Conservation (phyloP, 2,888 invertebrate species). For the Drosophila melanosoma region DNA sequence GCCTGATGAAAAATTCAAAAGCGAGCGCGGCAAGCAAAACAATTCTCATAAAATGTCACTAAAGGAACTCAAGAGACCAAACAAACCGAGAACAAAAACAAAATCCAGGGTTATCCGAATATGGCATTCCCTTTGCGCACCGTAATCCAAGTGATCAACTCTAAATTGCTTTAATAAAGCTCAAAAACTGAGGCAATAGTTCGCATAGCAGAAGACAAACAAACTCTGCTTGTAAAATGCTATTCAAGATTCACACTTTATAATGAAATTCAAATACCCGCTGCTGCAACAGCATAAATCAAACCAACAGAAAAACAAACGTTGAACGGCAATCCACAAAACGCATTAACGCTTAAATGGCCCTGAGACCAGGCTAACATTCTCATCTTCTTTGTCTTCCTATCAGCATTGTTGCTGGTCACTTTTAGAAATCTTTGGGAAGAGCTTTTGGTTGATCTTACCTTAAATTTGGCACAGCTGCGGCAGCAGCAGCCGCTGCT, state of each 20-base stretch:
- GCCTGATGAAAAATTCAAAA: constrained; percentile 69
- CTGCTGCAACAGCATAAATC: not conserved
- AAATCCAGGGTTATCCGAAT: not conserved
- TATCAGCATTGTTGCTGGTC: not conserved
- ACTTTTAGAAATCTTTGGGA: not conserved
- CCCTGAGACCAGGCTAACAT: constrained; percentile 47
- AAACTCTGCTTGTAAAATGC: not conserved
- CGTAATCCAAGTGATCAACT: not conserved
- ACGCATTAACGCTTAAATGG: constrained; percentile 75
- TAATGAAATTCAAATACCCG: not conserved
- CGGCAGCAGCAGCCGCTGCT: constrained; percentile 83
- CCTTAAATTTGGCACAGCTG: constrained; percentile 85
- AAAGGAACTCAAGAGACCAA: constrained; percentile 13
- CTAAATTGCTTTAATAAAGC: not conserved
- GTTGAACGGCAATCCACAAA: constrained; percentile 57
- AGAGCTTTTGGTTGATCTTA: constrained; percentile 59
- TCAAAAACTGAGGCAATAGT: not conserved
- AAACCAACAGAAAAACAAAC: constrained; percentile 1
- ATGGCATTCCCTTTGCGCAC: not conserved
- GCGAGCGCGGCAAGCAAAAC: constrained; percentile 39
- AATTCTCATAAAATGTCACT: constrained; percentile 70
- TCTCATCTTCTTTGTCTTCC: not conserved
- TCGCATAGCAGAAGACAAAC: not conserved
- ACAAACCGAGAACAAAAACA: not conserved
- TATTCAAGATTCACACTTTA: not conserved